Evolutionary conservation across 2,888 invertebrate genomes (phyloP).

Genomic region (Epinotia nisella): DNA sequence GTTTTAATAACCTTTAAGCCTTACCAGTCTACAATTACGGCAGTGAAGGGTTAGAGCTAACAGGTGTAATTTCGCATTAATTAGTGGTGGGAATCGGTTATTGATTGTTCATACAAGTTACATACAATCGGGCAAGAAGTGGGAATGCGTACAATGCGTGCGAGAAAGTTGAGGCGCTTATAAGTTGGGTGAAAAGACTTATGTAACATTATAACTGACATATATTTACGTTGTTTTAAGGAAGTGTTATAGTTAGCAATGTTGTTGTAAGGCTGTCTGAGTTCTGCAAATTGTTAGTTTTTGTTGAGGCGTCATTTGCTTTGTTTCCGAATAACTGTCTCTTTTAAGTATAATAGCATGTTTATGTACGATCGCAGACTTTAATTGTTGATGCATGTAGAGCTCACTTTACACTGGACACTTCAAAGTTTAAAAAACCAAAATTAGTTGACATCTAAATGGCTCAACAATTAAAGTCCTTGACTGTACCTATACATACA

Average conservation of each 20-base stretch:
- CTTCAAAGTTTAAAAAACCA: no score
- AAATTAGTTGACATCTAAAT: no score
- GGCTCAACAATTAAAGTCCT: no score
- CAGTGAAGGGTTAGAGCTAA: constrained; percentile 46
- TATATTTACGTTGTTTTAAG: background rate
- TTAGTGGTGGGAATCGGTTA: constrained; percentile 54
- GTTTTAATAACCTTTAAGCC: constrained; percentile 20
- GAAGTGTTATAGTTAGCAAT: background rate
- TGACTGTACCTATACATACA: no score
- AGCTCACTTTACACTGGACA: no score
- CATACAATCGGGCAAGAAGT: constrained; percentile 29
- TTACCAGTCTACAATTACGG: constrained; percentile 10
- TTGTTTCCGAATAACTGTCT: background rate
- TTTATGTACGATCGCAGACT: no score
- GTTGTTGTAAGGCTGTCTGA: background rate
- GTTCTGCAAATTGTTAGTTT: background rate
- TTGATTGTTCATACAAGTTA: constrained; percentile 43
- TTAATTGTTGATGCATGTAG: no score
- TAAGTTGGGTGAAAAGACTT: background rate
- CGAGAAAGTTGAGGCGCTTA: constrained; percentile 16
- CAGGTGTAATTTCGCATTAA: constrained; percentile 50
- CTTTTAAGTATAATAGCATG: no score
- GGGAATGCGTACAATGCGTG: constrained; percentile 26
- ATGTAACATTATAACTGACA: background rate
- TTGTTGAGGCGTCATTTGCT: background rate